Base-by-base conservation (phyloP, 2,113 vertebrate species). In the Lampris incognitus region DNA sequence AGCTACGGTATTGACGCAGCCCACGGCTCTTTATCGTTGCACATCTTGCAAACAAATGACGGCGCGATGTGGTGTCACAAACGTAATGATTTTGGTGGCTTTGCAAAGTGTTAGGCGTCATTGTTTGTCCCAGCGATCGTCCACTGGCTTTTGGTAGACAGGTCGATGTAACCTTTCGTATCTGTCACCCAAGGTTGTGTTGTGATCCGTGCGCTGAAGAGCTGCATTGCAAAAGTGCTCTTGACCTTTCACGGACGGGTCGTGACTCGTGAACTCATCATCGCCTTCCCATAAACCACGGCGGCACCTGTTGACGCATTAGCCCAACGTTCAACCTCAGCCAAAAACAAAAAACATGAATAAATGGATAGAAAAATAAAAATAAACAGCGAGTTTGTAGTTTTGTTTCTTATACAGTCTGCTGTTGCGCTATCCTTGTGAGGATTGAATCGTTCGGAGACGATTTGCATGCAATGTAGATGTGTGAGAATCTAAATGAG, bases 221-320 rank as follows among this genome's bases (percentile, higher is more conserved):
- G 81, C 79, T 55, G 66, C 71, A 74, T 72, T 74, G 38, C 81
- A 79, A 72, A 79, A 77, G 73, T 66, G 68, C 44, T 74, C 49
- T 66, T 86, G 82, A 91, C 76, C 85, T 87, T 90, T 83, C 64
- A 60, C n/a, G 50, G 51, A 60, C 73, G 68, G 73, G 74, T 75
- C 44, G 40, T 65, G 83, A 74, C 63, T 81, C 50, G n/a, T 65
- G 58, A 79, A 70, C 63, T 69, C 67, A 64, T 74, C 69, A 66
- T 84, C 75, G 69, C 58, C 51, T n/a, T n/a, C 24, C 24, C n/a
- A 3, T 5, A 6, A 55, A 6, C 37, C 4, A n/a, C n/a, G 36
- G 46, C 50, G 37, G 41, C n/a, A 69, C 40, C 42, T 79, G 65
- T 79, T 70, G 62, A 58, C 58, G 63, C 69, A 24, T 42, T 8